These are phyloP conservation scores for Drosophila burlai DNA, from an alignment of 1,140 invertebrate genomes.

Conservation along the genomic window DNA sequence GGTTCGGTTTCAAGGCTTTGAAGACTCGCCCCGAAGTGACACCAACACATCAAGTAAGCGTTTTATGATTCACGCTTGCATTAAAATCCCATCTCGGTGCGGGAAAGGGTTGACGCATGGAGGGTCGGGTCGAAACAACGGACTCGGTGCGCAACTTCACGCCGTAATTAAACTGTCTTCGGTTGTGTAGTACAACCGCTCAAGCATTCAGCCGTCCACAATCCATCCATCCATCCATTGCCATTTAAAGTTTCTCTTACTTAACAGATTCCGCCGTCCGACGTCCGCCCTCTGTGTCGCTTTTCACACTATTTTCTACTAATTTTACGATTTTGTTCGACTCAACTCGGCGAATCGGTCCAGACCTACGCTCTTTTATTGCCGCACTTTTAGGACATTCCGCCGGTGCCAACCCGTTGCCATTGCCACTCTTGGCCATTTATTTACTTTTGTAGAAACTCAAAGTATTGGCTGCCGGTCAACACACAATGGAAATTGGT, in stretches of 20 bases:
- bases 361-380: constrained; percentile 52
- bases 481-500: constrained; percentile 60
- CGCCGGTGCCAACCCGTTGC: neutral
- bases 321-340: constrained; percentile 79
- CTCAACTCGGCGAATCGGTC: constrained; percentile 44
- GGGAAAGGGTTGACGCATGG: constrained; percentile 35
- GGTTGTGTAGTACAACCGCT: constrained; percentile 69
- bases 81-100: constrained; percentile 71
- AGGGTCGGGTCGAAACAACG: constrained; percentile 38
- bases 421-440: constrained; percentile 31
- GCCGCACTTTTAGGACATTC: constrained; percentile 75
- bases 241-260: constrained; percentile 78
- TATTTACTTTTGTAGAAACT: constrained; percentile 51
- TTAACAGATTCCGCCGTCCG: constrained; percentile 46
- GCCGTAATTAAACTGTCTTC: constrained; percentile 83
- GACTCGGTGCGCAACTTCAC: constrained; percentile 75
- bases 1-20: constrained; percentile 13
- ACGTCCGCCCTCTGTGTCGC: constrained; percentile 11
- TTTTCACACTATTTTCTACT: constrained; percentile 83
- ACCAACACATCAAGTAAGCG: constrained; percentile 60
- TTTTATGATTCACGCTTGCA: constrained; percentile 82
- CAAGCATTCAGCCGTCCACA: constrained; percentile 77
- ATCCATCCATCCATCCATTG: constrained; percentile 68
- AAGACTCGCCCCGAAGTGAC: constrained; percentile 43
- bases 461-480: constrained; percentile 42